Evolutionary conservation across 2,888 invertebrate species (phyloP).

Genomic region (Halictus ligatus): DNA sequence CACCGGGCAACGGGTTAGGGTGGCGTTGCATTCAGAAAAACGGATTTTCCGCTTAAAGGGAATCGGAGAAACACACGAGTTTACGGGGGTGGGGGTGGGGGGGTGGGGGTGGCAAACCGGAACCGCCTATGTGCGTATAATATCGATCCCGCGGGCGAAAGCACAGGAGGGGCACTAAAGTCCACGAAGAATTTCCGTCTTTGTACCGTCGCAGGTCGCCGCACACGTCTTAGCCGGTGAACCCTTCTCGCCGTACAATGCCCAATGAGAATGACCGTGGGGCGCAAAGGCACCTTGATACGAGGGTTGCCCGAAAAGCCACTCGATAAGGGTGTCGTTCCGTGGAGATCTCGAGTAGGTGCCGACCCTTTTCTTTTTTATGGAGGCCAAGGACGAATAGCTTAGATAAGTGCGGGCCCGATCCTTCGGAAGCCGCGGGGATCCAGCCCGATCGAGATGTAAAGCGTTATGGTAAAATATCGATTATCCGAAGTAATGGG

Average conservation of each 20-base stretch:
- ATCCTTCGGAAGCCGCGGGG: slow-evolving; percentile 13
- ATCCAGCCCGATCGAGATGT: slow-evolving; percentile 29
- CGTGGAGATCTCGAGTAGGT: slow-evolving; percentile 59
- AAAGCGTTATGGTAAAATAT: slow-evolving; percentile 36
- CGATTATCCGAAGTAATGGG: slow-evolving; percentile 36
- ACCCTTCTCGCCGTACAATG: slow-evolving; percentile 50
- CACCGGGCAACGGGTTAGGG: not conserved
- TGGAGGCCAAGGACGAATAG: slow-evolving; percentile 64
- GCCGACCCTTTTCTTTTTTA: slow-evolving; percentile 64
- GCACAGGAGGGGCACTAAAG: slow-evolving; percentile 52
- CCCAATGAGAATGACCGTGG: slow-evolving; percentile 62
- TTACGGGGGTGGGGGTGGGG: not conserved
- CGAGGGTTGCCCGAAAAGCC: slow-evolving; percentile 54
- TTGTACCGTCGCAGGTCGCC: slow-evolving; percentile 52
- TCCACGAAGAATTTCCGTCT: slow-evolving; percentile 56
- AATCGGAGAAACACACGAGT: not conserved
- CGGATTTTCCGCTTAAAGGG: not conserved
- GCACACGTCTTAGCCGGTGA: slow-evolving; percentile 54
- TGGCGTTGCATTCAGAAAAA: not conserved
- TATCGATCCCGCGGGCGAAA: slow-evolving; percentile 43
- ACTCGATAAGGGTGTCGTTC: slow-evolving; percentile 70
- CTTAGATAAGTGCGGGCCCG: slow-evolving; percentile 63
- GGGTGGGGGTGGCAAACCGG: not conserved
- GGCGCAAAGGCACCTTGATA: slow-evolving; percentile 51
- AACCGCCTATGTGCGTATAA: slow-evolving; percentile 29